A percentile compares a stretch with the other conserved stretches of the same genome.
Conservation (phyloP, 2,888 invertebrate genomes). For the Hoplodrina ambigua region DNA sequence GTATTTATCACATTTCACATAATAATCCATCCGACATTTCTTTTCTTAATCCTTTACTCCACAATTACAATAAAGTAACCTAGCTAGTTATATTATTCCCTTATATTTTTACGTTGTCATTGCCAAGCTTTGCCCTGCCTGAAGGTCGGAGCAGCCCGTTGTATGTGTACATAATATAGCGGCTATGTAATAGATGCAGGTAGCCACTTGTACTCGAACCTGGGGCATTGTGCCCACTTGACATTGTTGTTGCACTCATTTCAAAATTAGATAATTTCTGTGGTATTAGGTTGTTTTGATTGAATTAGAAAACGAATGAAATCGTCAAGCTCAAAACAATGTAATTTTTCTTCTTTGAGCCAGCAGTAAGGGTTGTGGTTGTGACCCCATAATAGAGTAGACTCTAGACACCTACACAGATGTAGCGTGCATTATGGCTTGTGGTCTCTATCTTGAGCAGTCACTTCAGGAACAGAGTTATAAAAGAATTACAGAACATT, state of each 20-base stretch:
- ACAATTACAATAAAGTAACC: background rate
- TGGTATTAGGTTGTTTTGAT: background rate
- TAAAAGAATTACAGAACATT: no score
- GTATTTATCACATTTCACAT: no score
- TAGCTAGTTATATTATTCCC: background rate
- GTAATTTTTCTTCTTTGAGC: background rate
- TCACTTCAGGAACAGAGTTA: background rate
- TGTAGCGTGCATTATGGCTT: background rate
- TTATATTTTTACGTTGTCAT: background rate
- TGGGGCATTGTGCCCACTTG: constrained; percentile 38
- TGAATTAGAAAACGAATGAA: background rate
- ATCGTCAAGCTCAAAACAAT: background rate
- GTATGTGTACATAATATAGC: background rate
- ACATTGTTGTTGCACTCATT: constrained; percentile 32
- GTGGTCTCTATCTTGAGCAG: background rate
- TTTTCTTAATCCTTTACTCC: background rate
- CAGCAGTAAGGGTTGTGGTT: background rate
- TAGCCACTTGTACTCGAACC: constrained; percentile 14
- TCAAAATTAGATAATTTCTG: constrained; percentile 10
- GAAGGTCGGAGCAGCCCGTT: constrained; percentile 1
- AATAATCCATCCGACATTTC: background rate
- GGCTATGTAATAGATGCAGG: background rate
- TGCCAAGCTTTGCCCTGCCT: background rate
- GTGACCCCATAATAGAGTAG: background rate
- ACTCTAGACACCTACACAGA: background rate